Evolutionary conservation across 2,797 vertebrate species (phyloP).

Genomic region (Spheniscus humboldti): DNA sequence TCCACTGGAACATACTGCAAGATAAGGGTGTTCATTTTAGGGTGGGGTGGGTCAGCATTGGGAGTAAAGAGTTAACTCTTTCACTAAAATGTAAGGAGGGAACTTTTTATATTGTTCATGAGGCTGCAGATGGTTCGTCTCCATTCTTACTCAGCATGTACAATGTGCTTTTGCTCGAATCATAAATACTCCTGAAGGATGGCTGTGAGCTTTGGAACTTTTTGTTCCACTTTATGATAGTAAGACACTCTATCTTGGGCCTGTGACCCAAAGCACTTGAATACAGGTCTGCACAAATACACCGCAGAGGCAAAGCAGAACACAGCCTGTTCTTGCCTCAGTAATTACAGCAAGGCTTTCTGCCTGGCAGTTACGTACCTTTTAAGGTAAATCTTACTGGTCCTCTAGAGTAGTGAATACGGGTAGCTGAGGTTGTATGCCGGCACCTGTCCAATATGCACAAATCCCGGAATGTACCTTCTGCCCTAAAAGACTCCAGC

Average conservation of each 20-base stretch:
- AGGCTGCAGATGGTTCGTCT: not conserved
- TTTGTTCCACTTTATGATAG: not conserved
- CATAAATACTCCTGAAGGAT: not conserved
- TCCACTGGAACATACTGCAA: not conserved
- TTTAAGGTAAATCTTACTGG: not conserved
- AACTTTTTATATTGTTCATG: not conserved
- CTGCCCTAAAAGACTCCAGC: not conserved
- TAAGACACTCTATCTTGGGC: not conserved
- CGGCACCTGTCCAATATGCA: not conserved
- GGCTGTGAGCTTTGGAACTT: not conserved
- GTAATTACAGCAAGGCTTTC: not conserved
- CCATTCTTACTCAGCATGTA: accelerated
- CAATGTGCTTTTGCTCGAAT: accelerated
- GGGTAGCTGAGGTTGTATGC: not conserved
- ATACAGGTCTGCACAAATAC: not conserved
- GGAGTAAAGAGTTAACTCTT: not conserved
- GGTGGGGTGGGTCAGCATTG: not conserved
- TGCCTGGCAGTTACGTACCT: not conserved
- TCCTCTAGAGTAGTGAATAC: accelerated
- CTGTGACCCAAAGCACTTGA: not conserved
- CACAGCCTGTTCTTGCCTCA: not conserved
- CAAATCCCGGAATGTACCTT: not conserved
- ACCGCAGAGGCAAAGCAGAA: not conserved
- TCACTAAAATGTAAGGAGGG: not conserved
- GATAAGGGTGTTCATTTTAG: not conserved